Conservation (phyloP, 2,113 vertebrate species). For the Willisornis vidua region DNA sequence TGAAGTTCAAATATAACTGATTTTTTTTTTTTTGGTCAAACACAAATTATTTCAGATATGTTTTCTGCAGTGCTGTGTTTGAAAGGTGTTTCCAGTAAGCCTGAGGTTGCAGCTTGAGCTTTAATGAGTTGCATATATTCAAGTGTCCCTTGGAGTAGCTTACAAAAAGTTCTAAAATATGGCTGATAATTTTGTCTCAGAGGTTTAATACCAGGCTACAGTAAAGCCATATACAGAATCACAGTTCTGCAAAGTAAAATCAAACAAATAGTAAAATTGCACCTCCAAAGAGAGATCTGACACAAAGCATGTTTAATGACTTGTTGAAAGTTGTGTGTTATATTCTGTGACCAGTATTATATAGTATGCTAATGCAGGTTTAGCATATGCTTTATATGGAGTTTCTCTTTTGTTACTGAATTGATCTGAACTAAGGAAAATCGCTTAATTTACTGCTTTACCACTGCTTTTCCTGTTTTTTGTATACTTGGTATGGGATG, state of each 20-base stretch:
- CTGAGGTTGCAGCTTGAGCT: background rate
- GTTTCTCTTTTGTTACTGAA: background rate
- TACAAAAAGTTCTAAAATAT: background rate
- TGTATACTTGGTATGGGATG: rapidly evolving
- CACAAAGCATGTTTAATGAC: background rate
- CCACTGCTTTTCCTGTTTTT: background rate
- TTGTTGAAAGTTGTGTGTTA: background rate
- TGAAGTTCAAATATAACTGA: background rate
- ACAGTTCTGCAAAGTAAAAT: background rate
- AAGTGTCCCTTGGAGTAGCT: background rate
- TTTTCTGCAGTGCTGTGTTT: background rate
- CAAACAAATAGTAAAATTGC: background rate
- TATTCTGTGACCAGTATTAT: background rate
- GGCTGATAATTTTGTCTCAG: background rate
- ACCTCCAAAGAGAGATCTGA: background rate
- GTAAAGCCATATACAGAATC: background rate
- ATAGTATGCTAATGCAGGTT: background rate
- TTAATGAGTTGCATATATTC: background rate
- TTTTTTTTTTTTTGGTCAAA: background rate
- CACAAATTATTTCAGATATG: rapidly evolving
- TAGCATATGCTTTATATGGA: background rate
- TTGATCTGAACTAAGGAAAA: background rate
- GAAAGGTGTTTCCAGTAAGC: background rate
- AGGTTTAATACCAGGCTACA: background rate
- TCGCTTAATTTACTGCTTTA: background rate